Evolutionary conservation across 2,888 invertebrate species (phyloP).

Genomic region (Heteromyza rotundicornis): DNA sequence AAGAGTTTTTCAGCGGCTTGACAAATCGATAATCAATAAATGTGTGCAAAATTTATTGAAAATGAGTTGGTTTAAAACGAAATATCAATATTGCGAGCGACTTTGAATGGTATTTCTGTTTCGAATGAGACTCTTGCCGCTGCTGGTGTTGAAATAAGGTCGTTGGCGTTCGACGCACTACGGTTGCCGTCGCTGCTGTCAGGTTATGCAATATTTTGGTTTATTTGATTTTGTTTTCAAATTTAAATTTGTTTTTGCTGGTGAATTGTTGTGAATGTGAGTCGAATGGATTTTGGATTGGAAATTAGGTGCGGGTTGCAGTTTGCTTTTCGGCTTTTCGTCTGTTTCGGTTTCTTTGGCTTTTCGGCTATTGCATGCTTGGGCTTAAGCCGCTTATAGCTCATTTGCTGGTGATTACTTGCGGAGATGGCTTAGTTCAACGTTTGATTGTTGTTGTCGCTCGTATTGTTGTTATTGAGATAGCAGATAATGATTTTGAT

Average conservation of each 20-base stretch:
- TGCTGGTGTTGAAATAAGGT: slow-evolving; percentile 23
- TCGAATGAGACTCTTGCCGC: not conserved
- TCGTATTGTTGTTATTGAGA: slow-evolving; percentile 26
- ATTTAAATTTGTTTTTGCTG: too few species aligned
- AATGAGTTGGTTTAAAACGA: too few species aligned
- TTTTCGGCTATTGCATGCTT: too few species aligned
- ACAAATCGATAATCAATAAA: not conserved
- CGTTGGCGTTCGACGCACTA: slow-evolving; percentile 24
- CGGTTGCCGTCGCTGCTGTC: slow-evolving; percentile 19
- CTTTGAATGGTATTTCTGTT: too few species aligned
- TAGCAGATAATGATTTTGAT: slow-evolving; percentile 16
- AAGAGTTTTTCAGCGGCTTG: not conserved
- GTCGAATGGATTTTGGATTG: too few species aligned
- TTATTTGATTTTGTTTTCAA: slow-evolving; percentile 22
- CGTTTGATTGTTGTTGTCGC: slow-evolving; percentile 23
- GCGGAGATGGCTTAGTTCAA: slow-evolving; percentile 27
- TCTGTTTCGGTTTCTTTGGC: too few species aligned
- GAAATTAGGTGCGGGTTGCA: too few species aligned
- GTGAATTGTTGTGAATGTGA: too few species aligned
- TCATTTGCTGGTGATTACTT: too few species aligned
- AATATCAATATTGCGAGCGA: too few species aligned
- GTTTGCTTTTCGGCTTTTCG: too few species aligned
- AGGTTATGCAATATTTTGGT: slow-evolving; percentile 37
- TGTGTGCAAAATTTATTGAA: slow-evolving; percentile 15
- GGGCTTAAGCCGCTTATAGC: too few species aligned